Conservation (phyloP, 2,888 invertebrate species). For the Limnephilus marmoratus region DNA sequence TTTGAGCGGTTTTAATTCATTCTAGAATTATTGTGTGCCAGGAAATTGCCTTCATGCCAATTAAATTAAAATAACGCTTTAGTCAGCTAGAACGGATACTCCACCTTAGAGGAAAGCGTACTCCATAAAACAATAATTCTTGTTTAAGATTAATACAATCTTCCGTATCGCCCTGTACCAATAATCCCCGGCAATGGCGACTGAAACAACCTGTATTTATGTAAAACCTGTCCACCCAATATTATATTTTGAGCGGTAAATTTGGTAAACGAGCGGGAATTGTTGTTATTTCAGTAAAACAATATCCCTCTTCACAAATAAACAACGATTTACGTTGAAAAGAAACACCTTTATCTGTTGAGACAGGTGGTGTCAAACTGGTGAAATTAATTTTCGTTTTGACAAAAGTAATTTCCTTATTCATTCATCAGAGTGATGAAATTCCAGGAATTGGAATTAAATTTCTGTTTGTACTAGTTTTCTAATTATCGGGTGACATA, state of each 20-base stretch:
- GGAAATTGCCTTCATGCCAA: neutral
- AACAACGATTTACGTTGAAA: slow-evolving; percentile 21
- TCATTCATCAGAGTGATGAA: slow-evolving; percentile 11
- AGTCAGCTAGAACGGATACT: neutral
- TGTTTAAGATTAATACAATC: neutral
- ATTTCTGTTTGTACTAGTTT: slow-evolving; percentile 31
- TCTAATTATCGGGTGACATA: slow-evolving; percentile 12
- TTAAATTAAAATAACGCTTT: neutral
- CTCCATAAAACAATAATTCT: neutral
- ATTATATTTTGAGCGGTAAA: slow-evolving; percentile 2
- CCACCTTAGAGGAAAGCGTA: neutral
- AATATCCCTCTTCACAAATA: slow-evolving; percentile 16
- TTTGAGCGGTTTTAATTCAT: neutral
- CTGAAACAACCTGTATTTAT: neutral
- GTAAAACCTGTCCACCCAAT: neutral
- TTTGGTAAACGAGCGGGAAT: neutral
- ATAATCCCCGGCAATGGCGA: neutral
- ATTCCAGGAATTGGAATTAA: slow-evolving; percentile 16
- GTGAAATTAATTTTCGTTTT: slow-evolving; percentile 39
- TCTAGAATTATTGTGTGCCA: neutral
- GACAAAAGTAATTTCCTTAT: slow-evolving; percentile 39
- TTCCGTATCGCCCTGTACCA: slow-evolving; percentile 2
- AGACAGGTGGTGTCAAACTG: slow-evolving; percentile 43
- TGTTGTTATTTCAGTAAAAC: neutral
- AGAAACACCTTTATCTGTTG: slow-evolving; percentile 35